Evolutionary conservation across 1,140 invertebrate species (phyloP).

Genomic region (Lordiphosa collinella): DNA sequence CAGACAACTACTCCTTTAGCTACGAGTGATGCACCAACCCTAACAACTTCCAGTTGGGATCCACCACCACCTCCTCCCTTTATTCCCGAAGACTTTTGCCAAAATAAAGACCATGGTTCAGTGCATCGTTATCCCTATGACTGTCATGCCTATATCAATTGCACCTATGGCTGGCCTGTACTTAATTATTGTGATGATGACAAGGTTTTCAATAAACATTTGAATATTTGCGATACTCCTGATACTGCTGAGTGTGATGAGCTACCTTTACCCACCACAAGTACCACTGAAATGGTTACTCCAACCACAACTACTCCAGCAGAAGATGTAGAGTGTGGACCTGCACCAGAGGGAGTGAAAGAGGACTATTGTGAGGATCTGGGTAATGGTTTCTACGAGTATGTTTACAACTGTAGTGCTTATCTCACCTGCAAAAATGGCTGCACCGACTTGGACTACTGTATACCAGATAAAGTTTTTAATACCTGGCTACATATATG

Average conservation of each 20-base stretch:
- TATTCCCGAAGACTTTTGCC: constrained; percentile 33
- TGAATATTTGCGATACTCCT: constrained; percentile 62
- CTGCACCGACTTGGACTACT: constrained; percentile 45
- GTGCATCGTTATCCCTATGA: constrained; percentile 56
- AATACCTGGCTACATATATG: constrained; percentile 46
- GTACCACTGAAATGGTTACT: neutral
- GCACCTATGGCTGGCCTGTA: constrained; percentile 51
- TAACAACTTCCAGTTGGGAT: constrained; percentile 41
- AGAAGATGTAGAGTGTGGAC: constrained; percentile 24
- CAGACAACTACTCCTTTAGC: constrained; percentile 3
- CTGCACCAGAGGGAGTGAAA: constrained; percentile 19
- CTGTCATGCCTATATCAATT: constrained; percentile 68
- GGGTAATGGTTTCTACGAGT: constrained; percentile 58
- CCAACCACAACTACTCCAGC: constrained; percentile 28
- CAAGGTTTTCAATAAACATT: constrained; percentile 44
- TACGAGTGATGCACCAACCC: neutral
- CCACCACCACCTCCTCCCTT: constrained; percentile 43
- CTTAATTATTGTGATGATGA: constrained; percentile 49
- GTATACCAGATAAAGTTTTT: constrained; percentile 51
- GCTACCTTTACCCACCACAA: constrained; percentile 34
- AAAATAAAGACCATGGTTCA: constrained; percentile 14
- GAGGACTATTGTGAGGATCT: constrained; percentile 28
- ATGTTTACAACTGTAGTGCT: constrained; percentile 48
- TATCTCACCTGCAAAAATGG: constrained; percentile 51
- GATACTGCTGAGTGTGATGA: constrained; percentile 48